Evolutionary conservation across 2,113 vertebrate genomes (phyloP).

Genomic region (Falco punctatus): DNA sequence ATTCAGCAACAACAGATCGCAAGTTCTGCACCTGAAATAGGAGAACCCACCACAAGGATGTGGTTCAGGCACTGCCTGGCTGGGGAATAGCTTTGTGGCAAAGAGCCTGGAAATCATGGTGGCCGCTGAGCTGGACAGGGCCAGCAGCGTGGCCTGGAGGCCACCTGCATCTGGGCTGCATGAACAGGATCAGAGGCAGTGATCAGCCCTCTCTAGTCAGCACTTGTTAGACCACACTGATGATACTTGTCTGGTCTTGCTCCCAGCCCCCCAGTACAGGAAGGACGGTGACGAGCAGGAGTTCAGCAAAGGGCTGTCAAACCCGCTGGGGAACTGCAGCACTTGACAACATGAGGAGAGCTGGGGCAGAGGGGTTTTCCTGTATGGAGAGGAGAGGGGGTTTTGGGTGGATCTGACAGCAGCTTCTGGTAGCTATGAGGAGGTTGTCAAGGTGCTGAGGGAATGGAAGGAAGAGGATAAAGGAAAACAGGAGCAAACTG

Average conservation of each 20-base stretch:
- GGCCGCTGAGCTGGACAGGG: not conserved
- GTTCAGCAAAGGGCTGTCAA: not conserved
- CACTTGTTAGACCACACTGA: not conserved
- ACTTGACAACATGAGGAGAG: rapidly evolving
- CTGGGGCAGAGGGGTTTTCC: not conserved
- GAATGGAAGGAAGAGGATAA: not conserved
- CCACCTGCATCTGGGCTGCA: not conserved
- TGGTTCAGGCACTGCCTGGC: not conserved
- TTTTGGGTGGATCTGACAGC: not conserved
- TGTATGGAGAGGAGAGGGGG: not conserved
- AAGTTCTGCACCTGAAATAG: not conserved
- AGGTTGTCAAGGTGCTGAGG: not conserved
- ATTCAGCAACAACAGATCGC: not conserved
- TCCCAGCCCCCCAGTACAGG: rapidly evolving
- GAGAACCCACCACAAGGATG: not conserved
- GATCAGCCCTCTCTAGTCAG: not conserved
- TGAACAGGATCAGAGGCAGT: not conserved
- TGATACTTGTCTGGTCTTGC: not conserved
- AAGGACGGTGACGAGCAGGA: rapidly evolving
- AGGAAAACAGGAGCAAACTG: not conserved
- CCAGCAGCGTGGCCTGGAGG: not conserved
- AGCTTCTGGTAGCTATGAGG: not conserved
- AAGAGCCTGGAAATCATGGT: not conserved
- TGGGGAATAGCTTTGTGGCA: not conserved
- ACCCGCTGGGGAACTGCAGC: rapidly evolving